Conservation (phyloP, 1,140 invertebrate species). For the Danaus plexippus region DNA sequence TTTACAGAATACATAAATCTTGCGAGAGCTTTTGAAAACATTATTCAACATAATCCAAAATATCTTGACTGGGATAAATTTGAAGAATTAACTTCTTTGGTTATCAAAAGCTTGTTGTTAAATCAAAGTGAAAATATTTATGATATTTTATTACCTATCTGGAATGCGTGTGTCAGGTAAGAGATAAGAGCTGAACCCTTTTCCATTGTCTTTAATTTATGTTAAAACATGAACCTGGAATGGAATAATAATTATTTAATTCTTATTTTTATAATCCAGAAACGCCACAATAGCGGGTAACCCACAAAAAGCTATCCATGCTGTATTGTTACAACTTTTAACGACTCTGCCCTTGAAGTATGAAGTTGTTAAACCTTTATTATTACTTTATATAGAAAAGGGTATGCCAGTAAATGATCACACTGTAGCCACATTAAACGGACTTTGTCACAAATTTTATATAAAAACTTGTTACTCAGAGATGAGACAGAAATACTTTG, state of each 20-base stretch:
- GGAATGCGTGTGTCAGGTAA: conserved; percentile 61
- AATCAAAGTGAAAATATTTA: conserved; percentile 11
- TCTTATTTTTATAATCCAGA: conserved; percentile 34
- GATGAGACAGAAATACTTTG: conserved; percentile 34
- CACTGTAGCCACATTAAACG: conserved; percentile 40
- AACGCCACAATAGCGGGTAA: conserved; percentile 34
- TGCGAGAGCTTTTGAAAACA: too few species aligned
- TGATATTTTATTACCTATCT: conserved; percentile 36
- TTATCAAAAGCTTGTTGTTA: conserved; percentile 28
- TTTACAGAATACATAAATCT: too few species aligned
- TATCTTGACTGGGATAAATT: conserved; percentile 32
- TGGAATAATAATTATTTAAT: not conserved
- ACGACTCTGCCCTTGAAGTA: conserved; percentile 33
- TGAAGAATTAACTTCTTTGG: conserved; percentile 28
- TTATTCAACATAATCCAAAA: conserved; percentile 2
- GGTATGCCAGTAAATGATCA: conserved; percentile 47
- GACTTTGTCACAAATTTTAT: conserved; percentile 42
- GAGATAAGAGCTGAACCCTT: conserved; percentile 5
- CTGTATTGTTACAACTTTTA: conserved; percentile 40
- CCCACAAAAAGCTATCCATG: conserved; percentile 40
- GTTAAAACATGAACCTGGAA: not conserved
- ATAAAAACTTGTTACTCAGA: conserved; percentile 38
- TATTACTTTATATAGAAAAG: conserved; percentile 48
- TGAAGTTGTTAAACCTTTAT: conserved; percentile 35
- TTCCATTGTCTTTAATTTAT: conserved; percentile 5